phyloP scores from a whole-genome alignment of 2,888 invertebrate species.

The Octonoba sinensis region DNA sequence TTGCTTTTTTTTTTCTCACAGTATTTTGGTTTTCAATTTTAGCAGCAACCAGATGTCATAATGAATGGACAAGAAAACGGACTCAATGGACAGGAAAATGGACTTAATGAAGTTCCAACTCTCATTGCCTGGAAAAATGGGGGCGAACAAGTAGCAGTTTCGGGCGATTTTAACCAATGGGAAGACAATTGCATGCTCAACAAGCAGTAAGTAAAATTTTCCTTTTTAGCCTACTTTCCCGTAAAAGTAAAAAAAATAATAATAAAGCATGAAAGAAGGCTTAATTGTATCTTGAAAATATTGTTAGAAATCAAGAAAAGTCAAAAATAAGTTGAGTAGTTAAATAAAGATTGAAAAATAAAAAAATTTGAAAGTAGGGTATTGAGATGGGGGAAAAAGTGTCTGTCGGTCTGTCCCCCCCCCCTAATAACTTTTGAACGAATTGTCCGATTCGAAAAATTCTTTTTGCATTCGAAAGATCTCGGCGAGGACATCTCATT shows the following conservation, averaged over 20 bases:
- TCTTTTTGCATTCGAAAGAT: too few species aligned
- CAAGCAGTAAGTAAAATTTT: constrained; percentile 40
- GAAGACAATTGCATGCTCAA: constrained; percentile 46
- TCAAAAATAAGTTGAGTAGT: too few species aligned
- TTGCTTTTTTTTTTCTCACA: neutral
- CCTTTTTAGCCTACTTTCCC: neutral
- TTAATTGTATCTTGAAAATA: too few species aligned
- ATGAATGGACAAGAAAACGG: constrained; percentile 5
- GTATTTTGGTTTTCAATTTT: neutral
- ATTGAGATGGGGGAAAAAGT: too few species aligned
- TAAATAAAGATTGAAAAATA: too few species aligned
- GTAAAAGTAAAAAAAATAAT: too few species aligned
- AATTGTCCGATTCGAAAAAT: neutral
- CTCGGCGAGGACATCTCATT: too few species aligned
- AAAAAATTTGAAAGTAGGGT: too few species aligned
- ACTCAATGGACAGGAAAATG: constrained; percentile 34
- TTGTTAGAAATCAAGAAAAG: too few species aligned
- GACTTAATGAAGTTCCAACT: constrained; percentile 33
- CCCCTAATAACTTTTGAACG: too few species aligned
- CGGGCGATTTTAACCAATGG: constrained; percentile 62
- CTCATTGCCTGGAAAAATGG: constrained; percentile 54
- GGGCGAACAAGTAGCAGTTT: constrained; percentile 44
- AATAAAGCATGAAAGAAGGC: too few species aligned
- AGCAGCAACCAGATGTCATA: neutral
- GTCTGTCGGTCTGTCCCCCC: neutral